Percentiles rank a stretch among this genome's conserved stretches.
These are phyloP conservation scores for Isichthys henryi DNA, from an alignment of 2,113 vertebrate species.

Conservation along the genomic window DNA sequence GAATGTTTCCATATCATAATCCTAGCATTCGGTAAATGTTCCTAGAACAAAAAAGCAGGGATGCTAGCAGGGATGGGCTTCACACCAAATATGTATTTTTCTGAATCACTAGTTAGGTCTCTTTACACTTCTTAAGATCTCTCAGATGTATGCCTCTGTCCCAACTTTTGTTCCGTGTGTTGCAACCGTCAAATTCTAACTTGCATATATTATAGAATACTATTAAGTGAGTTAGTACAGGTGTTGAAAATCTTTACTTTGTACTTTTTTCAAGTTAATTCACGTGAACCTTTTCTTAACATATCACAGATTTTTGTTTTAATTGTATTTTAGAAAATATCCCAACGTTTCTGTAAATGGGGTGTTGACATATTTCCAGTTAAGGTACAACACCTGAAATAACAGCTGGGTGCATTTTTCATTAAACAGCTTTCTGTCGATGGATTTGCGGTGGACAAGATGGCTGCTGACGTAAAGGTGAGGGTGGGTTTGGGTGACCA, in stretches of 20 bases:
- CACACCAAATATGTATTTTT: no score
- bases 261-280: background rate
- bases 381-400: background rate
- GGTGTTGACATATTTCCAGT: background rate
- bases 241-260: no score
- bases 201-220: no score
- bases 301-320: background rate
- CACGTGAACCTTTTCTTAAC: background rate
- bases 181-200: no score
- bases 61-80: no score
- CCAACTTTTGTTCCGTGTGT: no score
- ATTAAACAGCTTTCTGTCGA: conserved; percentile 80
- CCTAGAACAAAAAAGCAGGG: no score
- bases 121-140: no score
- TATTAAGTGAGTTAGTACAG: no score
- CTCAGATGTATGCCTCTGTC: no score
- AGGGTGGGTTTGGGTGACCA: conserved; percentile 33
- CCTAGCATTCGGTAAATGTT: no score
- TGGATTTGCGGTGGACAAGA: conserved; percentile 93
- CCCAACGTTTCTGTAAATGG: background rate
- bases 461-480: conserved; percentile 95
- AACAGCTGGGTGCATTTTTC: background rate
- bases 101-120: background rate
- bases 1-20: no score
- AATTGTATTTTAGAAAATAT: background rate